Percentiles rank a stretch among this genome's conserved stretches.
Conservation (phyloP, 2,888 invertebrate species). For the Pachymerium ferrugineum region DNA sequence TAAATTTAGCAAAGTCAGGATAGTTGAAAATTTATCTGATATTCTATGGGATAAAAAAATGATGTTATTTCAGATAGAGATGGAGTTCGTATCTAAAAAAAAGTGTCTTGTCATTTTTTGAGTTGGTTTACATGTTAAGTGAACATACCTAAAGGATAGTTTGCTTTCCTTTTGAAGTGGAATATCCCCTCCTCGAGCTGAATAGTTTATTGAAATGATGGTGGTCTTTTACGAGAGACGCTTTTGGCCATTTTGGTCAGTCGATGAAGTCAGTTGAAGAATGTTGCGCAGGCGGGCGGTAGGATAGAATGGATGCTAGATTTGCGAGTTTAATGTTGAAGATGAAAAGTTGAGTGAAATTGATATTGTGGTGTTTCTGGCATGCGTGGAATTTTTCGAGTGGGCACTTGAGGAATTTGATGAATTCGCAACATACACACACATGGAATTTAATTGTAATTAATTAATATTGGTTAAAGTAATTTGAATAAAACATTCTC, state of each 20-base stretch:
- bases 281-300: neutral
- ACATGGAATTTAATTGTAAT: slow-evolving; percentile 16
- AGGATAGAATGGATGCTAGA: too few relatives aligned
- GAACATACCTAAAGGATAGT: too few relatives aligned
- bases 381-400: neutral
- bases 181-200: too few relatives aligned
- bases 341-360: slow-evolving; percentile 25
- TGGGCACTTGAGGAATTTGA: slow-evolving; percentile 25
- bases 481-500: slow-evolving; percentile 21
- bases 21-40: too few relatives aligned
- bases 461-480: slow-evolving; percentile 27
- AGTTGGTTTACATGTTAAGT: too few relatives aligned
- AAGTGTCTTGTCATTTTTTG: too few relatives aligned
- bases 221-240: neutral
- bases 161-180: too few relatives aligned
- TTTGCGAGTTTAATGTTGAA: slow-evolving; percentile 16
- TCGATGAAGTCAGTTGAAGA: neutral
- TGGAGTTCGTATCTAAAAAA: too few relatives aligned
- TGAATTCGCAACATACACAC: neutral
- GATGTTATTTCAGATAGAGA: too few relatives aligned
- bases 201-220: neutral
- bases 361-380: slow-evolving; percentile 20
- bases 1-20: too few relatives aligned
- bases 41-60: too few relatives aligned
- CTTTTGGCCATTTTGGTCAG: neutral